Conservation (phyloP, 2,113 vertebrate species). For the Catharus minimus region DNA sequence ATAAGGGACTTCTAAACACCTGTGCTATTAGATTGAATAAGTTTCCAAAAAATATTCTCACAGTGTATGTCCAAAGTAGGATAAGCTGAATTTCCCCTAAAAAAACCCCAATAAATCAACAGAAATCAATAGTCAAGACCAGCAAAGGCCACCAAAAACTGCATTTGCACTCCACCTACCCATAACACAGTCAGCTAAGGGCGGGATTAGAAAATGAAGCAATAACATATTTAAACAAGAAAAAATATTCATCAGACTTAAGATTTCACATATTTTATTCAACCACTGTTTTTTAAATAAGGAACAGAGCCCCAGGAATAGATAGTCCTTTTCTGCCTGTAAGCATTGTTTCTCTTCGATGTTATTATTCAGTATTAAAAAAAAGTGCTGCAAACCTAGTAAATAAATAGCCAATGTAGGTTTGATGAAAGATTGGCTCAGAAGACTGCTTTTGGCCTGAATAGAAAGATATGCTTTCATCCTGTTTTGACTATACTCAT, state of each 20-base stretch:
- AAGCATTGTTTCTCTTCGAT: background rate
- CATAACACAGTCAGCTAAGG: background rate
- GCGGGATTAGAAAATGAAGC: background rate
- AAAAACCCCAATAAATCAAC: background rate
- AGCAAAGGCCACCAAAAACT: background rate
- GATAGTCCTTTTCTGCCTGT: background rate
- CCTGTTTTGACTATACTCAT: conserved; percentile 68
- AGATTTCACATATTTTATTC: conserved; percentile 6
- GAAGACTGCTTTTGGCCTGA: conserved; percentile 62
- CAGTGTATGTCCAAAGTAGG: background rate
- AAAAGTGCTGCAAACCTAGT: background rate
- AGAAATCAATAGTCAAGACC: background rate
- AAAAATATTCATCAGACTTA: background rate
- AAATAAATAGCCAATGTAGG: conserved; percentile 54
- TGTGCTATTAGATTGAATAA: background rate
- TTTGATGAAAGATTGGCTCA: conserved; percentile 44
- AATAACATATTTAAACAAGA: background rate
- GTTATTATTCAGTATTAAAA: background rate
- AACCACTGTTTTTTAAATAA: background rate
- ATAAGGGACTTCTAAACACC: background rate
- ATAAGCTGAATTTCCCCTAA: background rate
- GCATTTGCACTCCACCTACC: background rate
- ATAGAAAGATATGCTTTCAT: conserved; percentile 67
- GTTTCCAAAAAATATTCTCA: background rate
- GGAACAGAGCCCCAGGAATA: background rate